Evolutionary conservation across 2,888 invertebrate genomes (phyloP).

Genomic region (Drosophila eohydei): DNA sequence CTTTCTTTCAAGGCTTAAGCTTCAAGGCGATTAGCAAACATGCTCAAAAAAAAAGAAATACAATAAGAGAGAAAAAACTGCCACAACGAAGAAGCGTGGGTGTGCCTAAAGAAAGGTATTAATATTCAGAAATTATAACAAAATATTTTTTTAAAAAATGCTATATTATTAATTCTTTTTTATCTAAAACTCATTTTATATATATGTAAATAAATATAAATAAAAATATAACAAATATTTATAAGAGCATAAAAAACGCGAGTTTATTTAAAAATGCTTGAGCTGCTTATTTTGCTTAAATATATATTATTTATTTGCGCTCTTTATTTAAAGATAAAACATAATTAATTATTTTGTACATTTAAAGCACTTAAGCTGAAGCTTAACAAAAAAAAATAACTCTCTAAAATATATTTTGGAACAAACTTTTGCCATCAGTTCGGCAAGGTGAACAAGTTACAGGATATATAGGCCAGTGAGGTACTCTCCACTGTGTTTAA

Average conservation of each 20-base stretch:
- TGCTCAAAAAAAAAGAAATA: not conserved
- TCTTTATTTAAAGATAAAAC: not conserved
- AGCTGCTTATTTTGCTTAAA: not conserved
- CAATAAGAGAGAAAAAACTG: not conserved
- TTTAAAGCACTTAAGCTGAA: not conserved
- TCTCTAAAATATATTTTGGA: no score
- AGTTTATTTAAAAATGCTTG: not conserved
- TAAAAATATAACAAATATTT: not conserved
- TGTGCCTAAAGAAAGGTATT: not conserved
- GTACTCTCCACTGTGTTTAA: no score
- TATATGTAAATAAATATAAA: not conserved
- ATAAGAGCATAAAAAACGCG: not conserved
- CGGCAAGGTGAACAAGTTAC: no score
- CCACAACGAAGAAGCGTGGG: constrained; percentile 1
- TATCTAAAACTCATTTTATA: no score
- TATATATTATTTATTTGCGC: not conserved
- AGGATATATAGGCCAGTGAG: no score
- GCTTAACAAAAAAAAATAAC: not conserved
- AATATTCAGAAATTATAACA: no score
- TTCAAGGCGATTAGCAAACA: constrained; percentile 52
- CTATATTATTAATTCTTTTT: no score
- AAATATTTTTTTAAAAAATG: no score
- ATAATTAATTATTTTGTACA: not conserved
- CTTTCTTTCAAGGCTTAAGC: constrained; percentile 31
- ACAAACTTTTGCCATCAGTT: no score